Conservation (phyloP, 2,797 vertebrate species). For the Tadarida brasiliensis region DNA sequence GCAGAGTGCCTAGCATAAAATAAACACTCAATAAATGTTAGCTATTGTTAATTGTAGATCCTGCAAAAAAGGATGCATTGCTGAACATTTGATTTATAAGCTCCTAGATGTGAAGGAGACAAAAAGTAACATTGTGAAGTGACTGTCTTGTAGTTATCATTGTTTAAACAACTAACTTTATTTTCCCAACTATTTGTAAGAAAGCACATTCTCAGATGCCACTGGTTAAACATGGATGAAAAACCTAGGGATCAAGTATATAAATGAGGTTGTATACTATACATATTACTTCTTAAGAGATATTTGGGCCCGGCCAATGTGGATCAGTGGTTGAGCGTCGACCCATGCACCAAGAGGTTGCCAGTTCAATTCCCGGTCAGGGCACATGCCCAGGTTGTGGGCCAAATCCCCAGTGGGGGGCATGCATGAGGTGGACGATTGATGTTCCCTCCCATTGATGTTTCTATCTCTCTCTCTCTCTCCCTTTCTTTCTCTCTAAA, state of each 20-base stretch:
- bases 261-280: neutral
- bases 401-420: no score
- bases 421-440: no score
- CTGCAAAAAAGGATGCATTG: neutral
- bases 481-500: no score
- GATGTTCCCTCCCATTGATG: no score
- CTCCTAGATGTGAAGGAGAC: neutral
- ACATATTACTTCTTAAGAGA: slow-evolving; percentile 1
- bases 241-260: neutral
- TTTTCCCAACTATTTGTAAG: neutral
- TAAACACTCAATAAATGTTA: neutral
- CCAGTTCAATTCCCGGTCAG: no score
- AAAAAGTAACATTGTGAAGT: slow-evolving; percentile 10
- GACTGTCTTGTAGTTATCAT: neutral
- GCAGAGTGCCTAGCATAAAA: neutral
- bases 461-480: no score
- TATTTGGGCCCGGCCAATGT: no score
- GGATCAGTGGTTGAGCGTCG: no score
- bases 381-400: no score
- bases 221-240: neutral
- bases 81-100: neutral
- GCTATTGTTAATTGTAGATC: neutral
- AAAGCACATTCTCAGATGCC: neutral
- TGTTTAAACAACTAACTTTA: slow-evolving; percentile 13
- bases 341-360: no score